These are phyloP conservation scores for Leistus spinibarbis DNA, from an alignment of 2,888 invertebrate species.

Conservation along the genomic window DNA sequence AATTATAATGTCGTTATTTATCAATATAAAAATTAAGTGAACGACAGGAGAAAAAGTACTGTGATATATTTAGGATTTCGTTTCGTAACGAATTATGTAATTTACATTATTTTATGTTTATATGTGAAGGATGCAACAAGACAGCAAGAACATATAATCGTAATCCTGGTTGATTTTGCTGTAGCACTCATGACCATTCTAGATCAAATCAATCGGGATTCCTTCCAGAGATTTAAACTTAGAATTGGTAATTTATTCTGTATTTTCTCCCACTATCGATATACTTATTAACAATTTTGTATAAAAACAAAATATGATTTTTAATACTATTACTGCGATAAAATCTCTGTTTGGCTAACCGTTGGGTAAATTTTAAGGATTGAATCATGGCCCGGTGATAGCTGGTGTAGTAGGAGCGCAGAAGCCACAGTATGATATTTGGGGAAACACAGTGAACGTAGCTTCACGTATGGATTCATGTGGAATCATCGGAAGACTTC, in stretches of 20 bases:
- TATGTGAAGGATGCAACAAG: slow-evolving; percentile 70
- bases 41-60: no score
- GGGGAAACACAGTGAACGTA: slow-evolving; percentile 98
- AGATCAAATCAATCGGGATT: slow-evolving; percentile 94
- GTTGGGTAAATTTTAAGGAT: slow-evolving; percentile 66
- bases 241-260: slow-evolving; percentile 75
- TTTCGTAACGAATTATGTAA: neutral
- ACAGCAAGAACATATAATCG: slow-evolving; percentile 85
- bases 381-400: slow-evolving; percentile 90
- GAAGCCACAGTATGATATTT: slow-evolving; percentile 98
- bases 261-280: no score
- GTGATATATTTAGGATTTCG: slow-evolving; percentile 20
- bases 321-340: neutral
- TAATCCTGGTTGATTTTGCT: slow-evolving; percentile 93
- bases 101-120: slow-evolving; percentile 27
- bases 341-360: no score
- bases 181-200: slow-evolving; percentile 89
- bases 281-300: no score
- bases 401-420: slow-evolving; percentile 97
- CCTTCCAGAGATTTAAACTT: slow-evolving; percentile 94
- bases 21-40: no score
- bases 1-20: no score
- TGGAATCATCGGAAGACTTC: slow-evolving; percentile 85
- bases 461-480: slow-evolving; percentile 98
- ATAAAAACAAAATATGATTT: neutral